These are phyloP conservation scores for Bombycilla garrulus DNA, from an alignment of 2,113 vertebrate species.

Conservation along the genomic window DNA sequence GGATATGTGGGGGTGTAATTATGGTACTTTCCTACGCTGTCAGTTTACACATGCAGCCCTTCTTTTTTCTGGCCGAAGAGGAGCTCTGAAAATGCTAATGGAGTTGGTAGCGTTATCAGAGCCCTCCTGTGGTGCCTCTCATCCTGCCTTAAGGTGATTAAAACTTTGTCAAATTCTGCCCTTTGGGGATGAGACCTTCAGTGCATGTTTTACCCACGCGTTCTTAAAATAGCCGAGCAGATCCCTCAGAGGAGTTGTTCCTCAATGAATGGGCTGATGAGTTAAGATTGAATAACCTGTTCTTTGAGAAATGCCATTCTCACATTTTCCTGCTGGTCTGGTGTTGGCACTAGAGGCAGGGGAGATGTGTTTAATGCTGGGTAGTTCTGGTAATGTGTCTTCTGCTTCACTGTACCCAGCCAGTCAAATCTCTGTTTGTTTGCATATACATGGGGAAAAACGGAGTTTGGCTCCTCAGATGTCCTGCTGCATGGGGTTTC, in stretches of 20 bases:
- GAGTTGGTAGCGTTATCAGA: neutral
- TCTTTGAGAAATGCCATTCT: neutral
- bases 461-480: neutral
- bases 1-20: neutral
- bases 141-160: neutral
- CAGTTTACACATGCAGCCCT: accelerated
- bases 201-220: accelerated
- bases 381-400: neutral
- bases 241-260: neutral
- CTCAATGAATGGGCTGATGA: neutral
- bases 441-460: neutral
- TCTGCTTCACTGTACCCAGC: neutral
- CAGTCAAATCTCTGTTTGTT: neutral
- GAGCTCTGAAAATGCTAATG: neutral
- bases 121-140: neutral
- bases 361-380: neutral
- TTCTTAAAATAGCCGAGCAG: neutral
- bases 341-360: accelerated
- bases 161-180: neutral
- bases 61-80: neutral
- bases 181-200: neutral
- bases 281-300: neutral
- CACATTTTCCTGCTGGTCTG: neutral
- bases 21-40: accelerated
- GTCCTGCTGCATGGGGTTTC: accelerated